Percentiles rank a stretch among this genome's conserved stretches.
Conservation (phyloP, 2,797 vertebrate genomes). For the Cygnus olor region DNA sequence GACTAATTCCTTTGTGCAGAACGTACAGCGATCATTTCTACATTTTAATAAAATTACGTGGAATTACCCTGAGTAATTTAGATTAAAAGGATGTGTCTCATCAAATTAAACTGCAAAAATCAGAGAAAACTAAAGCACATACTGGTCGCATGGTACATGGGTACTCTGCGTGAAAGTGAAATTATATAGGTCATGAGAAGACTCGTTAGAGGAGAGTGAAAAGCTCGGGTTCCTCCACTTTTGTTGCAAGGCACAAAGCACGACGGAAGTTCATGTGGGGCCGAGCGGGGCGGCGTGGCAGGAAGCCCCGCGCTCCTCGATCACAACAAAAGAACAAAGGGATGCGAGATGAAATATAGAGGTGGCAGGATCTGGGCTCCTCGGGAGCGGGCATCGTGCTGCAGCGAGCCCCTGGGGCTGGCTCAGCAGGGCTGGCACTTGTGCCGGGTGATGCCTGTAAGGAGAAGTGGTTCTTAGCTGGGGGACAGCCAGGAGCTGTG, state of each 20-base stretch:
- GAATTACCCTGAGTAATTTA: not conserved
- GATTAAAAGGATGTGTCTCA: not conserved
- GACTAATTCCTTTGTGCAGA: constrained; percentile 53
- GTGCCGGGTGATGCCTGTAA: fast-evolving
- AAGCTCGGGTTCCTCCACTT: not conserved
- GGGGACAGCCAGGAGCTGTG: not conserved
- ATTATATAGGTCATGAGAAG: not conserved
- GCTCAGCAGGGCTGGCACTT: not conserved
- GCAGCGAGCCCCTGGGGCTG: fast-evolving
- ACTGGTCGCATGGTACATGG: not conserved
- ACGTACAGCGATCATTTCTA: not conserved
- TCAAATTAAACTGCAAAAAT: not conserved
- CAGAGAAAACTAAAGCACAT: fast-evolving
- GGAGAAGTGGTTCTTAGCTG: not conserved
- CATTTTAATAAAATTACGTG: not conserved
- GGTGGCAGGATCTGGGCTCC: not conserved
- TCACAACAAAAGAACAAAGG: constrained; percentile 61
- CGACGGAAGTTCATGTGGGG: not conserved
- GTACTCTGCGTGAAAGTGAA: not conserved
- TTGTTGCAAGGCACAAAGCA: not conserved
- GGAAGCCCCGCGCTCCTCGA: not conserved
- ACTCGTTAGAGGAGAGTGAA: not conserved
- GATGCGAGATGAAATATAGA: not conserved
- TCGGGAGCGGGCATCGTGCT: not conserved
- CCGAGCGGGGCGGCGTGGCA: not conserved